phyloP scores from a whole-genome alignment of 2,797 vertebrate genomes.

The Chelmon rostratus region DNA sequence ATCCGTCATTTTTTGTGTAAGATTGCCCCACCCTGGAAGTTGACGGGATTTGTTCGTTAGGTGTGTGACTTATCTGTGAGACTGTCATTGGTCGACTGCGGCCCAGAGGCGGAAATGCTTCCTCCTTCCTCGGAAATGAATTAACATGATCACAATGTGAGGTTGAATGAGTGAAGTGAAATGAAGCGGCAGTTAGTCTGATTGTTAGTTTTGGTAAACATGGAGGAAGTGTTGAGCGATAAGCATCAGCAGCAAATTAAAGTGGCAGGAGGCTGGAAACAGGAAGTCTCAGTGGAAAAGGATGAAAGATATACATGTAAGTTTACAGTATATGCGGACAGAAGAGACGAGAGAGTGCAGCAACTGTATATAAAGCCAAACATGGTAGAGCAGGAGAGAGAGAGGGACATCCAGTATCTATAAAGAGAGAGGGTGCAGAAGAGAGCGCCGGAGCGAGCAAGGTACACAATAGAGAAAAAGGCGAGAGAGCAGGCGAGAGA shows the following conservation, averaged over 20 bases:
- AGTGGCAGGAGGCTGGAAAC: background rate
- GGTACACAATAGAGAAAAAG: slow-evolving; percentile 47
- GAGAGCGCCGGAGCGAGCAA: slow-evolving; percentile 30
- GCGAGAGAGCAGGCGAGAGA: slow-evolving; percentile 13
- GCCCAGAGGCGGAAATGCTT: too few species aligned
- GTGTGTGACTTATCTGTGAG: too few species aligned
- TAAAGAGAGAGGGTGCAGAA: slow-evolving; percentile 22
- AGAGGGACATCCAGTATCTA: slow-evolving; percentile 32
- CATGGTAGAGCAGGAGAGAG: slow-evolving; percentile 2
- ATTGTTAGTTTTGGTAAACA: background rate
- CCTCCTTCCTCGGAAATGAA: too few species aligned
- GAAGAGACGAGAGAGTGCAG: background rate
- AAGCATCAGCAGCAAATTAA: too few species aligned
- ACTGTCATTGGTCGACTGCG: too few species aligned
- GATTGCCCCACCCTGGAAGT: too few species aligned
- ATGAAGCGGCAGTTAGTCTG: background rate
- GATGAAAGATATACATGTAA: background rate
- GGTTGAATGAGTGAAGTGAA: background rate
- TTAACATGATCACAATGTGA: background rate
- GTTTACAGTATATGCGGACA: background rate
- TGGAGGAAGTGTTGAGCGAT: background rate
- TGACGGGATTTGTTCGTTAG: too few species aligned
- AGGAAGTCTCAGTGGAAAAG: background rate
- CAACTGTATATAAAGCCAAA: background rate
- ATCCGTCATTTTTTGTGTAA: too few species aligned